These are phyloP conservation scores for Notoglanidium macrostoma DNA, from an alignment of 2,797 vertebrate species.

Conservation along the genomic window DNA sequence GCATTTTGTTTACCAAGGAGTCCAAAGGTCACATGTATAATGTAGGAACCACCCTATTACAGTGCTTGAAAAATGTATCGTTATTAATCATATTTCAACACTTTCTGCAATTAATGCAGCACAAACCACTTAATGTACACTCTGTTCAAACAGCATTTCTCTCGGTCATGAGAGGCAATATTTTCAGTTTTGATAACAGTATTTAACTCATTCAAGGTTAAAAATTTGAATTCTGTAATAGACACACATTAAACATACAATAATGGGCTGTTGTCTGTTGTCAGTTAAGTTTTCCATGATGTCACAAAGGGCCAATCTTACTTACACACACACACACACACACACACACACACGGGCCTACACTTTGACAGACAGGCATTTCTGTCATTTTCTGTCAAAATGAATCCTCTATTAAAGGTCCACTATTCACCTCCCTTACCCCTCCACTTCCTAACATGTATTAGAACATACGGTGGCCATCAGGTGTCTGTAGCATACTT, in stretches of 20 bases:
- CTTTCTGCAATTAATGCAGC: neutral
- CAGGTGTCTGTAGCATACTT: no score
- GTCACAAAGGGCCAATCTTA: no score
- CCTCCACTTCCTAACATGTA: no score
- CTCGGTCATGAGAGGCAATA: neutral
- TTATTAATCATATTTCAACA: neutral
- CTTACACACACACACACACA: no score
- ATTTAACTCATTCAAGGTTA: neutral
- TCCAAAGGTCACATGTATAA: no score
- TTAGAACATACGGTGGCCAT: neutral
- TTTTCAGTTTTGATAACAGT: neutral
- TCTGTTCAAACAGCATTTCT: neutral
- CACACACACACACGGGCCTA: neutral
- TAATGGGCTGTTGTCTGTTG: no score
- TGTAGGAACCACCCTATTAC: no score
- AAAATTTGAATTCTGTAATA: no score
- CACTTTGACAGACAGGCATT: neutral
- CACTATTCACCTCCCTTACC: neutral
- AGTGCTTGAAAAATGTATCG: neutral
- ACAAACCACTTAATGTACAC: neutral
- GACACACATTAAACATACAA: no score
- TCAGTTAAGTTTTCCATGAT: no score
- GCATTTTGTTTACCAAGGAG: no score
- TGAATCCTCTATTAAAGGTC: neutral
- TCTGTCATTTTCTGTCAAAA: neutral